These are phyloP conservation scores for Eidolon helvum DNA, from an alignment of 2,113 vertebrate genomes.

Conservation along the genomic window DNA sequence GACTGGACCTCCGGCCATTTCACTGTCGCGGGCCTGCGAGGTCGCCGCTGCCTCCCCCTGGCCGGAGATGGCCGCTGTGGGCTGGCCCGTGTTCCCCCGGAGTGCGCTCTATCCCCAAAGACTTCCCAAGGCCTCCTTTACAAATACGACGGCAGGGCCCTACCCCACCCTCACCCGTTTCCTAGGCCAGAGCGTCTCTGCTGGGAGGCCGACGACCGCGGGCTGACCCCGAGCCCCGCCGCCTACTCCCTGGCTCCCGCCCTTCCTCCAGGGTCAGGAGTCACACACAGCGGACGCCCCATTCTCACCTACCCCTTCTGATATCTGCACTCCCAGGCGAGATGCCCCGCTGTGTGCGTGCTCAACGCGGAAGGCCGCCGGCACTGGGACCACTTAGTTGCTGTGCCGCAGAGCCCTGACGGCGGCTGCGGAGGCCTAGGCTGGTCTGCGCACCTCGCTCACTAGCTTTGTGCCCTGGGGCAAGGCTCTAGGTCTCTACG, in stretches of 20 bases:
- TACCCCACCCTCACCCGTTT: not conserved
- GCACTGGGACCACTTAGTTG: not conserved
- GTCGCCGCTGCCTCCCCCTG: too few relatives aligned
- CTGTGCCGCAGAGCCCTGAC: not conserved
- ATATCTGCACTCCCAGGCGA: not conserved
- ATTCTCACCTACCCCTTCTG: not conserved
- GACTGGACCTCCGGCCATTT: not conserved
- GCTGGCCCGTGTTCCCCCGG: not conserved
- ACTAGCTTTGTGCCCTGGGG: fast-evolving
- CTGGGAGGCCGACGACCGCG: not conserved
- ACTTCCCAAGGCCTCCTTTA: not conserved
- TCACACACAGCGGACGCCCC: not conserved
- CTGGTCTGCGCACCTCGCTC: fast-evolving
- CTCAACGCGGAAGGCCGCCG: too few relatives aligned
- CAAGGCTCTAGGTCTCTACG: not conserved
- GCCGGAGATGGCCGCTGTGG: too few relatives aligned
- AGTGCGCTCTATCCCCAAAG: not conserved
- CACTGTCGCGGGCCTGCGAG: fast-evolving
- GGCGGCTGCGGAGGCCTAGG: not conserved
- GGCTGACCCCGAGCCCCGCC: constrained; percentile 12
- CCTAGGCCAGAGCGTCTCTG: not conserved
- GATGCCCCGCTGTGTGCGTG: too few relatives aligned
- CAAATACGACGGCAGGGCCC: not conserved
- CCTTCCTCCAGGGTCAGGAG: constrained; percentile 29
- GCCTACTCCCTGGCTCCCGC: not conserved